A percentile compares a stretch with the other conserved stretches of the same genome.
Conservation (phyloP, 1,140 invertebrate genomes). For the Drosophila serrata region DNA sequence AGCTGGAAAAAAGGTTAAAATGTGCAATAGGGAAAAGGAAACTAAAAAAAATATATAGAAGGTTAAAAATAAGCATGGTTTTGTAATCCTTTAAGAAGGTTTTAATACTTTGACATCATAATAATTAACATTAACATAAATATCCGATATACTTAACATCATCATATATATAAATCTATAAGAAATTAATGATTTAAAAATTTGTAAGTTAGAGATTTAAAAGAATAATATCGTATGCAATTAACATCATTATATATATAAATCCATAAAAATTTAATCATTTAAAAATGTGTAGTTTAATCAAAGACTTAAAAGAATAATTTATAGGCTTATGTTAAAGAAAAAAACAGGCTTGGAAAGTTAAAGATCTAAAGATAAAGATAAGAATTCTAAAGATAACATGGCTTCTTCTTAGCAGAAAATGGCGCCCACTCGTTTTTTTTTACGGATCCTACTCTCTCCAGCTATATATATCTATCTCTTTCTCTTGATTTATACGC, state of each 20-base stretch:
- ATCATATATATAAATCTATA: too few relatives aligned
- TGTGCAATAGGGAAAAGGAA: not conserved
- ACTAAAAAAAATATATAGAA: too few relatives aligned
- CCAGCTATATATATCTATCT: not conserved
- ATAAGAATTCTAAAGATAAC: conserved; percentile 26
- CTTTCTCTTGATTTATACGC: conserved; percentile 29
- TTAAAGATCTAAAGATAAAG: conserved; percentile 3
- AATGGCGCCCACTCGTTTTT: conserved; percentile 30
- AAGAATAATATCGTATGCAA: too few relatives aligned
- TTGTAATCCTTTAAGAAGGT: not conserved
- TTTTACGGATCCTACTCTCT: not conserved
- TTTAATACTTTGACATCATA: not conserved
- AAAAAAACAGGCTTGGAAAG: conserved; percentile 9
- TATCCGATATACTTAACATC: not conserved
- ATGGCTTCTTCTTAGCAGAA: not conserved
- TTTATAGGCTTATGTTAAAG: not conserved
- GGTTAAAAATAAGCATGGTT: not conserved
- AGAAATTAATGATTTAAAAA: too few relatives aligned
- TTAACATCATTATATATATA: too few relatives aligned
- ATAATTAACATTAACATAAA: too few relatives aligned
- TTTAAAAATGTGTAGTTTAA: not conserved
- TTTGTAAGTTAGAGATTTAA: too few relatives aligned
- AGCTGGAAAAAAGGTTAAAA: conserved; percentile 20
- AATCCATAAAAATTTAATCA: not conserved
- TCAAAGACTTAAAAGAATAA: not conserved